Base-by-base conservation (phyloP, 2,113 vertebrate species). In the Laterallus jamaicensis region DNA sequence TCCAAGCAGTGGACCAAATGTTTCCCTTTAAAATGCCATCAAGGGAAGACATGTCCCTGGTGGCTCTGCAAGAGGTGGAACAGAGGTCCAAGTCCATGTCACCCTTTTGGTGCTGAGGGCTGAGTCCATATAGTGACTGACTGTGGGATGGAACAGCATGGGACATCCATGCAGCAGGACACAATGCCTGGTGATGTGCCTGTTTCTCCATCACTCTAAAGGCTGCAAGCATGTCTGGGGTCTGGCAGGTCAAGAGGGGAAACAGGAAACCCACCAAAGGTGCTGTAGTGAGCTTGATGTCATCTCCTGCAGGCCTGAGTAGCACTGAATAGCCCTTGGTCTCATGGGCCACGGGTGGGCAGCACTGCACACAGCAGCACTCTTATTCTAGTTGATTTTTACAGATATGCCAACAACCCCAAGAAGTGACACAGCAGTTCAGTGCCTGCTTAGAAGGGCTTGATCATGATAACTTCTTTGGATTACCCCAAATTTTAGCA, bases 71-170 rank as follows among this genome's bases (percentile, higher is more conserved):
- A 11, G 56, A 54, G 28, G 32, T 58, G 31, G 9, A 52, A 10
- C 62, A 69, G 35, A 39, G 13, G 28, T 63, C 26, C 70, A 40
- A 54, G 35, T 40, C 37, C 35, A 1, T 63, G 26, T 39, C 37
- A 16, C 15, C 17, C 13, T 20, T 20, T 68, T 1, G 3, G 29
- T 0, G 1, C 29, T 16, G 44, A 40, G 58, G 44, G 14, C n/a
- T 67, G 22, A 55, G 60, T 20, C 25, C 15, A 1, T 11, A 7
- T 55, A 12, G 5, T 11, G 16, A 39, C 28, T 35, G 16, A 9
- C 24, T 49, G 42, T 39, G 32, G 20, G 49, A 39, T 52, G 42
- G 40, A 49, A 52, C 62, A 62, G 55, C 9, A 3, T 14, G 55
- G 13, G 49, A 11, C 49, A 39, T n/a, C 54, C 8, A 6, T 26